Evolutionary conservation across 2,797 vertebrate species (phyloP).

Genomic region (Sciaenops ocellatus): DNA sequence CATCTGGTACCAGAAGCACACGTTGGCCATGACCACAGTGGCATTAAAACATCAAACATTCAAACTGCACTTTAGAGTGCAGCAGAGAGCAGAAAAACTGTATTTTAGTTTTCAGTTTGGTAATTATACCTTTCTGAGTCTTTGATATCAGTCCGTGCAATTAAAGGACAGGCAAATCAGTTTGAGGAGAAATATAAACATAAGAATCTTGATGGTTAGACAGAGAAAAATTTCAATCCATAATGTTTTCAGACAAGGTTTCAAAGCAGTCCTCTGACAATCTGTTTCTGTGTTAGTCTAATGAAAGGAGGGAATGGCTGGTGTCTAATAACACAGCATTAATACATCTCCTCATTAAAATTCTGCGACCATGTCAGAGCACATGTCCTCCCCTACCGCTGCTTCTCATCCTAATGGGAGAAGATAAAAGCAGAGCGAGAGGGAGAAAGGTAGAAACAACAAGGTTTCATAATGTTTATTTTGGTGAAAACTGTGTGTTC

Average conservation of each 20-base stretch:
- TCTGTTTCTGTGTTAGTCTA: slow-evolving; percentile 2
- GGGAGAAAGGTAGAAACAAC: slow-evolving; percentile 38
- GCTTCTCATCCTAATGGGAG: slow-evolving; percentile 53
- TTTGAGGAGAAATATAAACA: slow-evolving; percentile 17
- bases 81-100: slow-evolving; percentile 3
- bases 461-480: slow-evolving; percentile 61
- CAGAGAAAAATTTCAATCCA: slow-evolving; percentile 1
- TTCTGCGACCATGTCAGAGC: slow-evolving; percentile 55
- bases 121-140: slow-evolving; percentile 14
- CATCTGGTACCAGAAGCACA: neutral
- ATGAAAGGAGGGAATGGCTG: slow-evolving; percentile 22
- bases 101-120: neutral
- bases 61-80: slow-evolving; percentile 25
- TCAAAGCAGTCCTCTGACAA: slow-evolving; percentile 20
- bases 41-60: slow-evolving; percentile 40
- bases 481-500: slow-evolving; percentile 39
- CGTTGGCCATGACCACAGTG: neutral
- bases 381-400: slow-evolving; percentile 52
- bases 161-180: slow-evolving; percentile 6
- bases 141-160: slow-evolving; percentile 21
- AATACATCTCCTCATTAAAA: slow-evolving; percentile 65
- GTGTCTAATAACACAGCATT: slow-evolving; percentile 43
- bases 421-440: slow-evolving; percentile 58
- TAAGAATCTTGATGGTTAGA: slow-evolving; percentile 15
- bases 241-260: slow-evolving; percentile 35